Conservation (phyloP, 2,888 invertebrate species). For the Drosophila testacea region DNA sequence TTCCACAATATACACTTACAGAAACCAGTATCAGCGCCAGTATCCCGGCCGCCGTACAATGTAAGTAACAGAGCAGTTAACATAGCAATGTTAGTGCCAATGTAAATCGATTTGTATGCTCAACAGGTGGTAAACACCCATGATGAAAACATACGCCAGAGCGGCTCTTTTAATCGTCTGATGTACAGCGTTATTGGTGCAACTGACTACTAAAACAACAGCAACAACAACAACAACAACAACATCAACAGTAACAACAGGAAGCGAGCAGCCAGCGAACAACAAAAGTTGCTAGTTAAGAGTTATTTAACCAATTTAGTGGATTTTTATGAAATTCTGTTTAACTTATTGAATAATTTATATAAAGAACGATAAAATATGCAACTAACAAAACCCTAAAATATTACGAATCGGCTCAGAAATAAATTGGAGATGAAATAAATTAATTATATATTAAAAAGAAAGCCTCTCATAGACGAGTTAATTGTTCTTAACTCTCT, state of each 20-base stretch:
- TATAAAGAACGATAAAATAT: conserved; percentile 57
- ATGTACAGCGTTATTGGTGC: conserved; percentile 96
- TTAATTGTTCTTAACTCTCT: conserved; percentile 42
- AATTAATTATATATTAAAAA: conserved; percentile 46
- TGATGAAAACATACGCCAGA: conserved; percentile 94
- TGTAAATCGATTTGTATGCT: conserved; percentile 30
- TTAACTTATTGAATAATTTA: conserved; percentile 75
- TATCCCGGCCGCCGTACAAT: conserved; percentile 85
- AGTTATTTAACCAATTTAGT: conserved; percentile 75
- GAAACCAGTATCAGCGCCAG: conserved; percentile 85
- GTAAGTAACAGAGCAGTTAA: conserved; percentile 71
- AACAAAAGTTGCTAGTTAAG: conserved; percentile 57
- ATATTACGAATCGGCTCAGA: conserved; percentile 67
- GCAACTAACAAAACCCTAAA: conserved; percentile 69
- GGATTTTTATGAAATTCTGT: conserved; percentile 78
- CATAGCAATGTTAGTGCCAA: conserved; percentile 11
- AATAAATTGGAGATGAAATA: conserved; percentile 67
- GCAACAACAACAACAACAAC: conserved; percentile 38
- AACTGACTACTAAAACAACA: conserved; percentile 87
- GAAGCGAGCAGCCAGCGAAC: conserved; percentile 17
- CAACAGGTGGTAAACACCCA: conserved; percentile 86
- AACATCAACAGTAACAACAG: conserved; percentile 35
- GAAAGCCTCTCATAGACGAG: conserved; percentile 35
- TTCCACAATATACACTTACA: conserved; percentile 53
- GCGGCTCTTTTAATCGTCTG: conserved; percentile 95